Percentiles rank a stretch among this genome's conserved stretches.
Conservation (phyloP, 2,888 invertebrate species). For the Falcaria lacertinaria region DNA sequence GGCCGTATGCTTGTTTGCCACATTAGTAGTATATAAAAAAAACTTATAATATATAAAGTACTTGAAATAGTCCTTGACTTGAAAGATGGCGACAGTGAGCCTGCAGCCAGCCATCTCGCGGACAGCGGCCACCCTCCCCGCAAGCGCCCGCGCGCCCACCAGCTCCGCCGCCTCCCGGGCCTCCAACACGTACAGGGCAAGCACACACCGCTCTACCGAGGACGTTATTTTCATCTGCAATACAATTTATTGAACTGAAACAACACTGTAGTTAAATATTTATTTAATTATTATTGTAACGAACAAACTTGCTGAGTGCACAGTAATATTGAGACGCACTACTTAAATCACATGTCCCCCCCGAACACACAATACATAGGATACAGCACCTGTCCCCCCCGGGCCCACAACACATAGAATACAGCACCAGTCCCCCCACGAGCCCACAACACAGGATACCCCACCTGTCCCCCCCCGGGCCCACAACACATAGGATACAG, state of each 20-base stretch:
- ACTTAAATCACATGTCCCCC: too few species aligned
- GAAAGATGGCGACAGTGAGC: constrained; percentile 60
- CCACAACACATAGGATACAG: constrained; percentile 24
- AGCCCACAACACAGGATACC: constrained; percentile 55
- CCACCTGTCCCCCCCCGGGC: constrained; percentile 28
- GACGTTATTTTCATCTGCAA: too few species aligned
- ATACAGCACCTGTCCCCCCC: constrained; percentile 27
- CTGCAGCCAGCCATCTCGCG: constrained; percentile 28
- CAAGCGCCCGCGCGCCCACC: constrained; percentile 24
- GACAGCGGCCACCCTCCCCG: constrained; percentile 24
- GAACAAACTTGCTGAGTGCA: too few species aligned
- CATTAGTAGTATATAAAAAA: too few species aligned
- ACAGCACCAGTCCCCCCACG: constrained; percentile 30
- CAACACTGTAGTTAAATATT: too few species aligned
- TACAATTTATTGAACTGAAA: too few species aligned
- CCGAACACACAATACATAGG: constrained; percentile 29
- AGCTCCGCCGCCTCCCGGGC: constrained; percentile 28
- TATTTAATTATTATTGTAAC: background rate
- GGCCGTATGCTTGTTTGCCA: too few species aligned
- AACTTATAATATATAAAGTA: too few species aligned
- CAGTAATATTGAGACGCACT: too few species aligned
- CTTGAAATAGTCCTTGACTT: constrained; percentile 64
- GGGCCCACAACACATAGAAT: constrained; percentile 42
- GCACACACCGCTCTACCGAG: constrained; percentile 30
- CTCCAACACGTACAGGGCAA: constrained; percentile 39